Evolutionary conservation across 37 sponge, comb jelly and placozoan genomes (phyloP).

Genomic region (Lycopodina hypogea): DNA sequence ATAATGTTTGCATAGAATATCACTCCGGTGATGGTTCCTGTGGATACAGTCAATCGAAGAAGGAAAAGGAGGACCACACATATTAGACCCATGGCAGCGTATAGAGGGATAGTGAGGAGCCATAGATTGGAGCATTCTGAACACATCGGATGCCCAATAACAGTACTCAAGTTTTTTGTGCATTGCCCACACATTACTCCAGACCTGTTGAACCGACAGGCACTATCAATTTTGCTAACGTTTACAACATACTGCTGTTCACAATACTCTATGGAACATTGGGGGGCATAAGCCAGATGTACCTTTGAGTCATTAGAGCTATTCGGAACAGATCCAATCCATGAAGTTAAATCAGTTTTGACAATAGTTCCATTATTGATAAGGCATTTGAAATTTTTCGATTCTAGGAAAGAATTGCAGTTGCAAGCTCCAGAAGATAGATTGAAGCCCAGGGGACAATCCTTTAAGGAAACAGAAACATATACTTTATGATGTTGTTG

Average conservation of each 20-base stretch:
- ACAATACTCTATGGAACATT: constrained; percentile 32
- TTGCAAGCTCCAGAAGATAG: not conserved
- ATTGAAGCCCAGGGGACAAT: constrained; percentile 23
- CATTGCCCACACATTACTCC: constrained; percentile 49
- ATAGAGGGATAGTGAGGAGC: constrained; percentile 17
- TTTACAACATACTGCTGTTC: not conserved
- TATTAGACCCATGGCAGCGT: constrained; percentile 9
- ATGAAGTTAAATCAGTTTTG: not conserved
- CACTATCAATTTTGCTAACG: constrained; percentile 3
- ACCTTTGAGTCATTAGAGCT: not conserved
- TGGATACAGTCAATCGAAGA: constrained; percentile 37
- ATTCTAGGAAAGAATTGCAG: not conserved
- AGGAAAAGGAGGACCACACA: constrained; percentile 13
- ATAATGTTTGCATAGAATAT: constrained; percentile 46
- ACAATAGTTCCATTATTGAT: not conserved
- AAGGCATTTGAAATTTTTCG: not conserved
- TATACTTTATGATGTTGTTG: not conserved
- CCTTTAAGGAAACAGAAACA: not conserved
- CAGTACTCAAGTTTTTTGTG: constrained; percentile 8
- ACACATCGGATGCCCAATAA: constrained; percentile 24
- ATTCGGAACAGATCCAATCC: constrained; percentile 8
- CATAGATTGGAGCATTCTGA: constrained; percentile 20
- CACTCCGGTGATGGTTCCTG: constrained; percentile 35
- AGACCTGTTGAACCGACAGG: constrained; percentile 11
- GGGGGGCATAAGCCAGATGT: not conserved